Evolutionary conservation across 2,888 invertebrate genomes (phyloP), one percentile per base, ranked within the genome.

Genomic region (Disparrhopalites patrizii): DNA sequence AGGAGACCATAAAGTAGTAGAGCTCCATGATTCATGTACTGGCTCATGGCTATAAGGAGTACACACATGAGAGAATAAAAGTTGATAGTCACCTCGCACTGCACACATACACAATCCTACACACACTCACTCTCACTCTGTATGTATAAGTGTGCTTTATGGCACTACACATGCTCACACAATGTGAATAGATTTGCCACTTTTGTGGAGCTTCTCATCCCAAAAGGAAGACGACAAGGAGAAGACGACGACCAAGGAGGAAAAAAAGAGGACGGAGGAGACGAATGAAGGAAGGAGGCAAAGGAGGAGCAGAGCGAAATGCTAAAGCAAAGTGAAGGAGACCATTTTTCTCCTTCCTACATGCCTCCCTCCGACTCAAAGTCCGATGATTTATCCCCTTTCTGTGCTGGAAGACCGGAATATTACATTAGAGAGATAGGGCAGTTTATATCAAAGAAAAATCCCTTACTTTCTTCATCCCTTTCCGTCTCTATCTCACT

Each of bases 131-230:
- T n/a, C n/a, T n/a, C n/a, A n/a, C n/a, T n/a, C n/a, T n/a, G n/a
- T 43, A 43, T 43, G 43, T 43, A 43, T n/a, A 10, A 27, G 47
- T 58, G 66, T 69, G 67, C 62, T 69, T 69, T 69, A 69, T 69
- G 69, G 69, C 61, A 65, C 69, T 66, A 69, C 69, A 69, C 69
- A 69, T 69, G 69, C 69, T 68, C 69, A 58, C 60, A 65, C 56
- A 58, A 65, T 60, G 62, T 62, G 55, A 65, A 58, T 65, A 57
- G 57, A 57, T 58, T 57, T 50, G 57, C 56, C 36, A 43, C 55
- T 55, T 36, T 40, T 54, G 54, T 62, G 43, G 33, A 15, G 30
- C 55, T 25, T 51, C 27, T 10, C 54, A 10, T 30, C 30, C 54
- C 51, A 51, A 20, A n/a, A 8, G 8, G 50, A 7, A n/a, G 7